phyloP scores from a whole-genome alignment of 2,797 vertebrate genomes.

The Pagetopsis macropterus region DNA sequence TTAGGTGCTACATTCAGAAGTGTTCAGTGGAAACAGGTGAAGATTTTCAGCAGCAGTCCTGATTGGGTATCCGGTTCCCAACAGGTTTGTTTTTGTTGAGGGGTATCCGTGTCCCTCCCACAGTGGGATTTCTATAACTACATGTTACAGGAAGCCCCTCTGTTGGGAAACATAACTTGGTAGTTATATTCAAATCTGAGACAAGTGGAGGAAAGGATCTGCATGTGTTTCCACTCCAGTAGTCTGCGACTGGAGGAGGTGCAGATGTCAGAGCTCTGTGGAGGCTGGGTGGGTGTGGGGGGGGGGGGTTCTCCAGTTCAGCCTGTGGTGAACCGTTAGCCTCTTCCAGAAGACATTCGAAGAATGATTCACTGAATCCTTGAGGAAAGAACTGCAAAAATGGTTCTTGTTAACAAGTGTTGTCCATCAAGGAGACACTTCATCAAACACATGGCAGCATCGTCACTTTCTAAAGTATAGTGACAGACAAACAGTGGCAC shows the following conservation, averaged over 20 bases:
- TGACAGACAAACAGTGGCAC: not conserved
- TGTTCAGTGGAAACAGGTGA: too few relatives aligned
- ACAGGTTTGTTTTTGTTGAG: too few relatives aligned
- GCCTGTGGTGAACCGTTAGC: slow-evolving; percentile 2
- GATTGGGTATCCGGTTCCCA: too few relatives aligned
- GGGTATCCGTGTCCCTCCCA: too few relatives aligned
- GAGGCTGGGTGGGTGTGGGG: not conserved
- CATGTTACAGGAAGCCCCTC: slow-evolving; percentile 1
- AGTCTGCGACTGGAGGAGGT: slow-evolving; percentile 52
- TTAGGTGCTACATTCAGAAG: too few relatives aligned
- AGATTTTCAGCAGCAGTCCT: too few relatives aligned
- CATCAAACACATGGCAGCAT: not conserved
- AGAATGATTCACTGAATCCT: slow-evolving; percentile 17
- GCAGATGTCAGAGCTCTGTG: slow-evolving; percentile 40
- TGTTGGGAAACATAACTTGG: slow-evolving; percentile 13
- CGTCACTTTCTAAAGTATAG: not conserved
- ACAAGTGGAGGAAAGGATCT: slow-evolving; percentile 23
- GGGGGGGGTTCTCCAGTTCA: slow-evolving; percentile 18
- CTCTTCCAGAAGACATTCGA: slow-evolving; percentile 24
- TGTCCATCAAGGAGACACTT: slow-evolving; percentile 18
- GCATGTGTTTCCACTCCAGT: slow-evolving; percentile 36
- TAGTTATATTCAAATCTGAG: slow-evolving; percentile 24
- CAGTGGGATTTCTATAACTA: not conserved
- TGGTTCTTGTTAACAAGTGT: not conserved
- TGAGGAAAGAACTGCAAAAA: not conserved